These are phyloP conservation scores for Philopotamus ludificatus DNA, from an alignment of 1,140 invertebrate genomes.

Conservation along the genomic window DNA sequence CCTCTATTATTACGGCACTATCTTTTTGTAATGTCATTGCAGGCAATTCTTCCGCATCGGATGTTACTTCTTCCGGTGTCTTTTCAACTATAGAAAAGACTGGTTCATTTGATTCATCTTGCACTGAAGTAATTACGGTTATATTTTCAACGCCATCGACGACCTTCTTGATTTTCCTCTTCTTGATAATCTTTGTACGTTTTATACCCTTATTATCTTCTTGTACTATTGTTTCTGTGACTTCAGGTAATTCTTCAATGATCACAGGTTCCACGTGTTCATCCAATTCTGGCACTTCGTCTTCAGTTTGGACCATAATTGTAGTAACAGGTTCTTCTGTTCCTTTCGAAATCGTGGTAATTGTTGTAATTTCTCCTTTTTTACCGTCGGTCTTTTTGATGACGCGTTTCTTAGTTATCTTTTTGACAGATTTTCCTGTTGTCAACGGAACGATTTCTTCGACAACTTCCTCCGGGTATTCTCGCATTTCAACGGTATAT, in stretches of 20 bases:
- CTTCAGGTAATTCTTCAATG: constrained; percentile 36
- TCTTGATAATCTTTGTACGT: constrained; percentile 43
- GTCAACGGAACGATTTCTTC: constrained; percentile 20
- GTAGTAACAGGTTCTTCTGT: constrained; percentile 48
- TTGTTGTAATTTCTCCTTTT: constrained; percentile 45
- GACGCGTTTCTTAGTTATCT: constrained; percentile 41
- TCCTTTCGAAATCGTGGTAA: constrained; percentile 54
- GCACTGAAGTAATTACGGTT: constrained; percentile 50
- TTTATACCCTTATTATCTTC: constrained; percentile 40
- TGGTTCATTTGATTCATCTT: constrained; percentile 37
- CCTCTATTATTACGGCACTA: constrained; percentile 38
- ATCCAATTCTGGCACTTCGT: background rate
- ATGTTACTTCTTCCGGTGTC: constrained; percentile 29
- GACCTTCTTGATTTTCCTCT: constrained; percentile 40
- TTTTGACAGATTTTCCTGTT: constrained; percentile 42
- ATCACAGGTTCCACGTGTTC: constrained; percentile 16
- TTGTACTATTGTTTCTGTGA: background rate
- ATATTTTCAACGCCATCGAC: constrained; percentile 43
- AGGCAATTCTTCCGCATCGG: constrained; percentile 10
- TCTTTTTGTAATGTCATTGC: constrained; percentile 32
- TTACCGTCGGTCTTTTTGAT: constrained; percentile 1
- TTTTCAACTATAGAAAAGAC: constrained; percentile 34
- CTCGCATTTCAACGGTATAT: constrained; percentile 28
- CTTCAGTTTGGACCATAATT: constrained; percentile 33
- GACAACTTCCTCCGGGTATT: constrained; percentile 22